Percentiles rank a stretch among this genome's conserved stretches.
These are phyloP conservation scores for Hyles lineata DNA, from an alignment of 2,888 invertebrate genomes.

Conservation along the genomic window DNA sequence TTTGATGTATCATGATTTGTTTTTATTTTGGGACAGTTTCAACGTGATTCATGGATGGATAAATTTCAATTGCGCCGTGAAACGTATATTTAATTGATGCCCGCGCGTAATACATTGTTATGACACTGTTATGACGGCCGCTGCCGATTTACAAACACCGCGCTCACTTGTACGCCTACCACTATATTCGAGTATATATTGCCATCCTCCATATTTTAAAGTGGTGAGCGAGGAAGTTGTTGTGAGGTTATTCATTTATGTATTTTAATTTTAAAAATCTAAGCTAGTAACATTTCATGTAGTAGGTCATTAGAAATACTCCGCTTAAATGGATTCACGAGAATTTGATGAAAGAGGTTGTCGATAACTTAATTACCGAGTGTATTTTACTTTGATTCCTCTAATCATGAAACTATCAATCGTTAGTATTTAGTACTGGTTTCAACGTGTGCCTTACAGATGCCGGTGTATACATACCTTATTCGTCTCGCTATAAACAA, in stretches of 20 bases:
- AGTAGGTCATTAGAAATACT: too few relatives aligned
- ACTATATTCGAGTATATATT: not conserved
- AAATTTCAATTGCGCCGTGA: constrained; percentile 77
- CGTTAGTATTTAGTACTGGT: too few relatives aligned
- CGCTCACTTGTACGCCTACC: constrained; percentile 30
- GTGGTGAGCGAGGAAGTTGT: not conserved
- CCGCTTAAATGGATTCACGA: too few relatives aligned
- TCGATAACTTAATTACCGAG: too few relatives aligned
- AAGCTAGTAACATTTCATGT: too few relatives aligned
- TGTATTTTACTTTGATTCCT: too few relatives aligned
- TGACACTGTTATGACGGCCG: constrained; percentile 65
- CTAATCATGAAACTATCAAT: too few relatives aligned
- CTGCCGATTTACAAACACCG: constrained; percentile 47
- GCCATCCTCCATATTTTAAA: not conserved
- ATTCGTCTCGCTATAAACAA: constrained; percentile 41
- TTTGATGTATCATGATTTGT: constrained; percentile 83
- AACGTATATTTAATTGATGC: constrained; percentile 76
- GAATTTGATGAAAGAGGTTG: too few relatives aligned
- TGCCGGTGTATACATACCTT: too few relatives aligned
- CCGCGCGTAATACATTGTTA: constrained; percentile 70
- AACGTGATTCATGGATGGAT: constrained; percentile 80
- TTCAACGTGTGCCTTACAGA: too few relatives aligned
- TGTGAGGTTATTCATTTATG: not conserved
- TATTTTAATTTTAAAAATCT: too few relatives aligned
- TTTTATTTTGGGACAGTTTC: constrained; percentile 80